Evolutionary conservation across 1,140 invertebrate genomes (phyloP), one percentile per base, ranked within the genome.

Genomic region (Lucilia cuprina): DNA sequence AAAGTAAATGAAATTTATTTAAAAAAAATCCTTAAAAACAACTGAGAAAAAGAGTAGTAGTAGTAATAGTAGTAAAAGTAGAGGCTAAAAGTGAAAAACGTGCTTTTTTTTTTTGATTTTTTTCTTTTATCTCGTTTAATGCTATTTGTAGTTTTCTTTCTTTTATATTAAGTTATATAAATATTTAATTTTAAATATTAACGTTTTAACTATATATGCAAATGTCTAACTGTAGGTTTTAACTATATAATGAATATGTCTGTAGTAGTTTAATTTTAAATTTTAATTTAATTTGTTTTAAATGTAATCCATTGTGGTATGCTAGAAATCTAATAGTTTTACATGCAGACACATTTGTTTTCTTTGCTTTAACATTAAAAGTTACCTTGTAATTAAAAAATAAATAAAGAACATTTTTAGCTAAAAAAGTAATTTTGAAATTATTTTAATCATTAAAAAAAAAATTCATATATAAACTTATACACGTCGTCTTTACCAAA

Each of bases 241-340:
- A 80, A 80, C 77, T 80, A 80, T 80, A 80, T 80, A 80, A 80
- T 80, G 77, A 80, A 80, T 80, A 80, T 80, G 77, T 80, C 77
- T 80, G 77, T 80, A 21, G 77, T 80, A 80, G 77, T 80, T 47
- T 50, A 80, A 80, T 49, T 80, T 49, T 50, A 80, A 78, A 21
- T 75, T 25, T 75, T 25, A 77, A 77, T n/a, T 55, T 41, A 41
- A 60, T 60, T 60, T 60, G 41, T 78, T 49, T 80, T 50, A 49
- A 80, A 80, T 49, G 41, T 80, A 80, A 80, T 80, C 47, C 77
- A 80, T 80, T 80, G n/a, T 60, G 14, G 55, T 70, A 70, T 70
- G 50, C 77, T 80, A 80, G 41, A 70, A 70, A 49, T 80, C 77
- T 80, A 80, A 80, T 80, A 80, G 77, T 80, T 80, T 80, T 80